Conservation (phyloP, 2,797 vertebrate genomes). For the Takifugu rubripes region DNA sequence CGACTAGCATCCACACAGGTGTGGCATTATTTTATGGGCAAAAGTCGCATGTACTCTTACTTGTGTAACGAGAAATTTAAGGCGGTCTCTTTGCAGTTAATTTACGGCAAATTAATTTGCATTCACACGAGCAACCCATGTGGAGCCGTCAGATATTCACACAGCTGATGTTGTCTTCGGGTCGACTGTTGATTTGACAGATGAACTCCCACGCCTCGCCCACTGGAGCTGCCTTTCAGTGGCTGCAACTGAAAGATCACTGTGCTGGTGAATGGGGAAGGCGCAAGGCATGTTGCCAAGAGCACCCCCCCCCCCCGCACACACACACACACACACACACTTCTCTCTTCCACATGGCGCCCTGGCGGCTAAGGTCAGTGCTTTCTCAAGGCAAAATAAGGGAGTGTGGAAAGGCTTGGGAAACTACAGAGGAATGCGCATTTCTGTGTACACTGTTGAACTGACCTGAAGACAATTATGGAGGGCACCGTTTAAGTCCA, state of each 20-base stretch:
- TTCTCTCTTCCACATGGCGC: conserved; percentile 33
- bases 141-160: background rate
- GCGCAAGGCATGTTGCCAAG: conserved; percentile 61
- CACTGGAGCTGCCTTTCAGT: conserved; percentile 32
- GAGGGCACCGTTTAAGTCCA: conserved; percentile 53
- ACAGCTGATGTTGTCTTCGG: conserved; percentile 1
- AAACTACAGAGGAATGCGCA: conserved; percentile 69
- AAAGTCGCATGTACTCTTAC: too few relatives aligned
- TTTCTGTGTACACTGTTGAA: conserved; percentile 45
- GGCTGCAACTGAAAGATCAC: conserved; percentile 52
- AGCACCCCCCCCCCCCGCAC: conserved; percentile 29
- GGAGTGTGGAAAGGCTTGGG: conserved; percentile 70
- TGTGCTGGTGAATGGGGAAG: conserved; percentile 63
- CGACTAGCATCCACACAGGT: too few relatives aligned
- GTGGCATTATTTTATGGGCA: too few relatives aligned
- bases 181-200: conserved; percentile 20
- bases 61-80: too few relatives aligned
- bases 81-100: too few relatives aligned
- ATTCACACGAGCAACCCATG: too few relatives aligned
- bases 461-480: conserved; percentile 57
- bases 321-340: conserved; percentile 28
- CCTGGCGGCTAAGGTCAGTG: conserved; percentile 72
- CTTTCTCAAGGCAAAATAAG: conserved; percentile 78
- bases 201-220: conserved; percentile 21
- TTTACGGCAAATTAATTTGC: too few relatives aligned